These are phyloP conservation scores for Lasius fuliginosus DNA, from an alignment of 2,888 invertebrate genomes.

Conservation along the genomic window DNA sequence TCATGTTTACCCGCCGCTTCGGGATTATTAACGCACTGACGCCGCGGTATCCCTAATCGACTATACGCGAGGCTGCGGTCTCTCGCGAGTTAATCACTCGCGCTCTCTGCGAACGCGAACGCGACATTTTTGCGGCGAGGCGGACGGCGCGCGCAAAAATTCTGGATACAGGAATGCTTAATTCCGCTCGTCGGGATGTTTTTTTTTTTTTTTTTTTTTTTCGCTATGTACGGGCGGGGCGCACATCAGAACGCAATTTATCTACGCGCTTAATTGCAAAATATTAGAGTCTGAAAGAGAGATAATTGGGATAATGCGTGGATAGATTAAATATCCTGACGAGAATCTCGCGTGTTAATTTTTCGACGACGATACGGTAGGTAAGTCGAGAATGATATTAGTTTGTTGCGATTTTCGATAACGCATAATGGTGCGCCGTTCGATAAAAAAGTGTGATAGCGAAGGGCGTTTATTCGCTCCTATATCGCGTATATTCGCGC, in stretches of 20 bases:
- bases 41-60: conserved; percentile 42
- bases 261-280: conserved; percentile 35
- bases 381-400: conserved; percentile 26
- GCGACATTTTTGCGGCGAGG: conserved; percentile 46
- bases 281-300: not conserved
- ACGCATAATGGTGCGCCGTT: conserved; percentile 18
- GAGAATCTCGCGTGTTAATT: not conserved
- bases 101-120: conserved; percentile 36
- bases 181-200: conserved; percentile 1
- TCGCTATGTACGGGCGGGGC: not conserved
- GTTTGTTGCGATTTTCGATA: conserved; percentile 31
- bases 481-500: conserved; percentile 11
- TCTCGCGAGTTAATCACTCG: conserved; percentile 56
- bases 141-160: not conserved
- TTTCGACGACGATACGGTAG: not conserved
- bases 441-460: conserved; percentile 36
- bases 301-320: not conserved
- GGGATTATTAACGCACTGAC: conserved; percentile 51
- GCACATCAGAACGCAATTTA: conserved; percentile 43
- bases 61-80: conserved; percentile 22
- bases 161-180: conserved; percentile 31
- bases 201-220: not conserved
- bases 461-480: conserved; percentile 2
- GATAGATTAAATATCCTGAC: conserved; percentile 1
- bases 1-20: conserved; percentile 42